Conservation (phyloP, 2,113 vertebrate genomes). For the Pitta sordida region DNA sequence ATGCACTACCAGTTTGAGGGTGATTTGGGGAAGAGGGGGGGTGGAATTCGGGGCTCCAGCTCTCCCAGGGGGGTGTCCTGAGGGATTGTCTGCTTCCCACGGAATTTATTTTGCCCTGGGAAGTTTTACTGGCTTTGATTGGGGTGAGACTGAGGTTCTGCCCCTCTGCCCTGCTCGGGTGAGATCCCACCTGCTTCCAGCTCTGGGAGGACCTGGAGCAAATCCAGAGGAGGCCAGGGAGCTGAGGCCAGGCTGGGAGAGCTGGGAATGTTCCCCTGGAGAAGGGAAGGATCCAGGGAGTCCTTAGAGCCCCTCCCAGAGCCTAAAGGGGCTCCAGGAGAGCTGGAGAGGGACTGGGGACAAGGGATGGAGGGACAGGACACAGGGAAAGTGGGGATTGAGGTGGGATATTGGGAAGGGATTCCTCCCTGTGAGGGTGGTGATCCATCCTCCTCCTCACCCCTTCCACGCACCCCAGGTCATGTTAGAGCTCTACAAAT, state of each 20-base stretch:
- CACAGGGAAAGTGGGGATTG: not conserved
- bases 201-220: not conserved
- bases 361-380: not conserved
- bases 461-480: no score
- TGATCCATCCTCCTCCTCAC: not conserved
- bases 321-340: not conserved
- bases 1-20: slow-evolving; percentile 94
- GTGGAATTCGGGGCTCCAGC: not conserved
- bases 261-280: not conserved
- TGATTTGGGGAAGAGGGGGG: slow-evolving; percentile 61
- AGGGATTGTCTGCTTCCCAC: not conserved
- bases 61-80: accelerated
- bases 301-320: not conserved
- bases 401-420: not conserved
- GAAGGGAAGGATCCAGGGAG: not conserved
- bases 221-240: not conserved
- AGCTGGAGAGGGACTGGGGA: not conserved
- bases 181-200: not conserved
- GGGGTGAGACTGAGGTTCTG: no score
- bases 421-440: not conserved
- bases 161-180: not conserved
- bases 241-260: not conserved
- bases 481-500: not conserved
- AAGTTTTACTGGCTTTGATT: accelerated
- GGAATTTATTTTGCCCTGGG: not conserved